A percentile compares a stretch with the other conserved stretches of the same genome.
Evolutionary conservation across 2,797 vertebrate genomes (phyloP).

Genomic region (Echiichthys vipera): DNA sequence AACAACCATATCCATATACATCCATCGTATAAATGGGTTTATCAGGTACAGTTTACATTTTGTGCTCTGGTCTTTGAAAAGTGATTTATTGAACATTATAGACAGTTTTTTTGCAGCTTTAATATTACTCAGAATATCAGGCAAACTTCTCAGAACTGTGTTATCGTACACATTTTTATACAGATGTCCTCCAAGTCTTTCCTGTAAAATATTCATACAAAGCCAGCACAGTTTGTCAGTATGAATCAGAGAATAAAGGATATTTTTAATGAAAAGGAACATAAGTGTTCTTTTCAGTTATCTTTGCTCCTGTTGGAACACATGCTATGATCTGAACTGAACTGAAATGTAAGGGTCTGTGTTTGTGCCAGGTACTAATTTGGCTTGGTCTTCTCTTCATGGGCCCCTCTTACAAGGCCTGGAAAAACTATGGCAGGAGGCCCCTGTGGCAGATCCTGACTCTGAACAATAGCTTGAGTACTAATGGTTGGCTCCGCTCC

Average conservation of each 20-base stretch:
- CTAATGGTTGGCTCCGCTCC: constrained; percentile 26
- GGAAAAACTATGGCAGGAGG: constrained; percentile 22
- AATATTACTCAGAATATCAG: neutral
- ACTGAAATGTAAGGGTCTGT: neutral
- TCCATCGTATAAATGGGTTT: neutral
- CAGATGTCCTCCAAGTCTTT: neutral
- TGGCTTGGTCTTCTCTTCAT: constrained; percentile 21
- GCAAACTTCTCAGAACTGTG: neutral
- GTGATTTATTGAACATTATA: neutral
- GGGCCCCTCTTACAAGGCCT: constrained; percentile 15
- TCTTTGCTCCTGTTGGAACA: neutral
- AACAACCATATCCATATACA: too few relatives aligned
- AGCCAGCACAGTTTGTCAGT: neutral
- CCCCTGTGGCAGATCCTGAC: constrained; percentile 11
- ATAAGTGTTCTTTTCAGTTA: neutral
- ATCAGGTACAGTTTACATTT: neutral
- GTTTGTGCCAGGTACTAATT: constrained; percentile 17
- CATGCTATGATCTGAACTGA: neutral
- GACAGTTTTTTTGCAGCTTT: neutral
- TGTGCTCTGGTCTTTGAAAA: neutral
- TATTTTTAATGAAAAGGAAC: constrained; percentile 1
- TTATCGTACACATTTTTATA: neutral
- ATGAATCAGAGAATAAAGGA: neutral
- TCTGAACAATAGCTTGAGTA: constrained; percentile 28
- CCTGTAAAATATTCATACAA: neutral